Evolutionary conservation across 2,113 vertebrate species (phyloP).

Genomic region (Onychorhynchus coronatus): DNA sequence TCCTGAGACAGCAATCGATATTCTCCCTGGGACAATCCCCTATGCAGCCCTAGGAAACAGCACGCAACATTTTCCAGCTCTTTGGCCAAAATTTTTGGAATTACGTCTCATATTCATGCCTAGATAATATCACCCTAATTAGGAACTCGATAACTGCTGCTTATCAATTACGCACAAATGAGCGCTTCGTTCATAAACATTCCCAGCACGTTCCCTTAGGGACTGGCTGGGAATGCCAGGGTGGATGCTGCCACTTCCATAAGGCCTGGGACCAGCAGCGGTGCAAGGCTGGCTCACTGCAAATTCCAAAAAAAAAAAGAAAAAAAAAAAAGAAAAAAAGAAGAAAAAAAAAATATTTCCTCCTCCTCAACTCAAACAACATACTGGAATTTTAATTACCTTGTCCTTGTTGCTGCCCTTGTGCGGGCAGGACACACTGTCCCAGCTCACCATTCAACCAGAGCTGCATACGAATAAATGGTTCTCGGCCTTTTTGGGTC

Average conservation of each 20-base stretch:
- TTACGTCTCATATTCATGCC: constrained; percentile 32
- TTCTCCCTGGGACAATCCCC: constrained; percentile 7
- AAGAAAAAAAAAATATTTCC: neutral
- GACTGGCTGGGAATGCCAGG: neutral
- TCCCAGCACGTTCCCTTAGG: neutral
- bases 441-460: constrained; percentile 96
- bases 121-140: constrained; percentile 48
- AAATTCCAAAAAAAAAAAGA: neutral
- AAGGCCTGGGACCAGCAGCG: neutral
- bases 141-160: constrained; percentile 58
- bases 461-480: constrained; percentile 95
- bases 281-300: neutral
- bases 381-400: constrained; percentile 73
- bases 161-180: constrained; percentile 42
- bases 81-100: constrained; percentile 41
- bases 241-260: neutral
- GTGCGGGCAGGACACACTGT: constrained; percentile 82
- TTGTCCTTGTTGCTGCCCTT: constrained; percentile 83
- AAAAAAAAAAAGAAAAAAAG: neutral
- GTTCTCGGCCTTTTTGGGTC: constrained; percentile 93
- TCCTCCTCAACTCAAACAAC: constrained; percentile 56
- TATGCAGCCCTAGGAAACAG: neutral
- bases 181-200: neutral
- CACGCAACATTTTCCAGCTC: neutral
- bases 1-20: constrained; percentile 31